phyloP scores from a whole-genome alignment of 2,113 vertebrate species.

The Pachyramphus minor region DNA sequence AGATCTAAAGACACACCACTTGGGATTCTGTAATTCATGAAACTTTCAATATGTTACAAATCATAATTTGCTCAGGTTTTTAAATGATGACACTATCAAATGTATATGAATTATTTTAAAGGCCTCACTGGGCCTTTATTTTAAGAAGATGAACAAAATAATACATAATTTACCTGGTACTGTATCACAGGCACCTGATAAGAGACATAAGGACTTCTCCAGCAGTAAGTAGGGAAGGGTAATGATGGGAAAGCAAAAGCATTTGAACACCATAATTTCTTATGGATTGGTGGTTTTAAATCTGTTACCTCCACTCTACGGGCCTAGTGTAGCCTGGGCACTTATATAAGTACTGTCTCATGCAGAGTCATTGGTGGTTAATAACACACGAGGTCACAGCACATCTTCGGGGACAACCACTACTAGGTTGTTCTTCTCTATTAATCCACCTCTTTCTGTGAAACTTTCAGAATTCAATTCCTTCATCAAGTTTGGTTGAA shows the following conservation, averaged over 20 bases:
- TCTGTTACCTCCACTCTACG: rapidly evolving
- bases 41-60: conserved; percentile 18
- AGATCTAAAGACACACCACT: not conserved
- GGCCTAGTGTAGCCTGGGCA: not conserved
- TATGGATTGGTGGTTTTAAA: not conserved
- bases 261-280: not conserved
- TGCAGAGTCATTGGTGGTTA: not conserved
- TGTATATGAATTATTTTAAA: not conserved
- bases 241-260: not conserved
- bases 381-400: not conserved
- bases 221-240: not conserved
- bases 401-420: not conserved
- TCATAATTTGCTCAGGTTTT: not conserved
- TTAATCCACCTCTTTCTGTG: not conserved
- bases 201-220: not conserved
- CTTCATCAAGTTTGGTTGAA: not conserved
- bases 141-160: not conserved
- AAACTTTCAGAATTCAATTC: not conserved
- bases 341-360: rapidly evolving
- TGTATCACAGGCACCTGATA: not conserved
- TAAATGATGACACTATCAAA: not conserved
- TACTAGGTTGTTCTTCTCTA: not conserved
- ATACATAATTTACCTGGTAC: not conserved
- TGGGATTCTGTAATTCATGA: not conserved
- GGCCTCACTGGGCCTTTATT: not conserved